phyloP scores from a whole-genome alignment of 1,140 invertebrate species.

The Drosophila kepulauana region DNA sequence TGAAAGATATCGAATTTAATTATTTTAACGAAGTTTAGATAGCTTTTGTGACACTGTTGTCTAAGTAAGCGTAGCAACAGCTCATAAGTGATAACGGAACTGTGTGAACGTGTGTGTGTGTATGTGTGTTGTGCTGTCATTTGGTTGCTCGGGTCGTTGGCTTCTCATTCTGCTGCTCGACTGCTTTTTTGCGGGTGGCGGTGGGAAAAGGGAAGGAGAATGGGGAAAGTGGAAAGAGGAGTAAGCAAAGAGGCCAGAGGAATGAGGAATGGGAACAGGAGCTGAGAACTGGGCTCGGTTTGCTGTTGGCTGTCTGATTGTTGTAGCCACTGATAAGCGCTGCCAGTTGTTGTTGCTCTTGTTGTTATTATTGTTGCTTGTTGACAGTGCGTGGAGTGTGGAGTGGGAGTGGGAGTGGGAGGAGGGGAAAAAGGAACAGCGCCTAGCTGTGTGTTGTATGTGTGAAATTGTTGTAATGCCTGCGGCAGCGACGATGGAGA shows the following conservation, averaged over 20 bases:
- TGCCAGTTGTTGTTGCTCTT: constrained; percentile 33
- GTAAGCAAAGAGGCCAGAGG: too few relatives aligned
- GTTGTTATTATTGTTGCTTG: constrained; percentile 16
- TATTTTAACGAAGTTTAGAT: neutral
- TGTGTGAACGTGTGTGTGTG: constrained; percentile 26
- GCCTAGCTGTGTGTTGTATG: constrained; percentile 33
- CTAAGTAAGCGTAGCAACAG: constrained; percentile 46
- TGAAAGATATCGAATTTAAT: neutral
- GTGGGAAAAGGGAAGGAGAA: neutral
- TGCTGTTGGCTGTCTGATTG: constrained; percentile 42
- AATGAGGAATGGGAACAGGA: neutral
- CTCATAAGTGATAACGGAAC: constrained; percentile 62
- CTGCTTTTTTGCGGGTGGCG: constrained; percentile 32
- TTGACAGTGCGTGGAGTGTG: constrained; percentile 32
- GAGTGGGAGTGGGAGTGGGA: neutral
- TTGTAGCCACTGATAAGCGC: constrained; percentile 66
- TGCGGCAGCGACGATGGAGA: constrained; percentile 43
- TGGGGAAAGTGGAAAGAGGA: neutral
- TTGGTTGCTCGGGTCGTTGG: constrained; percentile 67
- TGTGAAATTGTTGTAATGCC: constrained; percentile 71
- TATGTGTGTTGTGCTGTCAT: constrained; percentile 55
- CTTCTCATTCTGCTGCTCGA: constrained; percentile 41
- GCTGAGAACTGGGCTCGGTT: constrained; percentile 15
- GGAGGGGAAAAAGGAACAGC: neutral
- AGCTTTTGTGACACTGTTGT: constrained; percentile 45